Conservation (phyloP, 2,113 vertebrate genomes). For the Pan paniscus region DNA sequence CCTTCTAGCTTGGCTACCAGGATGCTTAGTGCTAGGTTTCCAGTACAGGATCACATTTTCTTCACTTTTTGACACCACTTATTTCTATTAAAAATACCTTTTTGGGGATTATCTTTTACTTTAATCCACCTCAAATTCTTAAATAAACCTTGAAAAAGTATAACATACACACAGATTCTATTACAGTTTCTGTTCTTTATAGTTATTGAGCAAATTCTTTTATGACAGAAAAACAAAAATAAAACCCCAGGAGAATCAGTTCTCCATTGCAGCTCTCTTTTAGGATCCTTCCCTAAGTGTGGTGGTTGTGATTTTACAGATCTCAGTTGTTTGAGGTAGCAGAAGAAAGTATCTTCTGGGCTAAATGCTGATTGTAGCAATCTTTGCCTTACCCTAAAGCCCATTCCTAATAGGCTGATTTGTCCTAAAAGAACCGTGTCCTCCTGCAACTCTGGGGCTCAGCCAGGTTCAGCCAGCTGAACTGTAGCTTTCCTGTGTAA, state of each 20-base stretch:
- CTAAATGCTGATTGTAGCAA: background rate
- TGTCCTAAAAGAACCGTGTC: background rate
- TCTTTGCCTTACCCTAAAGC: background rate
- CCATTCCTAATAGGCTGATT: background rate
- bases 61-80: background rate
- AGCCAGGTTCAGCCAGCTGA: background rate
- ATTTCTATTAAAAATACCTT: background rate
- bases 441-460: background rate
- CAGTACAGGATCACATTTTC: background rate
- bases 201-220: background rate
- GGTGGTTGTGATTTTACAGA: background rate
- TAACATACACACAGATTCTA: background rate
- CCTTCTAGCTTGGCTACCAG: background rate
- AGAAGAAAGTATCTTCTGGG: background rate
- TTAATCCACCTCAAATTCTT: slow-evolving; percentile 14
- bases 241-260: background rate
- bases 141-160: background rate
- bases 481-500: background rate
- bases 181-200: background rate
- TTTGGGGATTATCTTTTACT: background rate
- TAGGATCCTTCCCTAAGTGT: background rate
- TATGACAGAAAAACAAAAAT: background rate
- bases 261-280: background rate
- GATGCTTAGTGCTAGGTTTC: background rate
- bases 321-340: background rate